Evolutionary conservation across 2,113 vertebrate genomes (phyloP).

Genomic region (Psittacara wagleri): DNA sequence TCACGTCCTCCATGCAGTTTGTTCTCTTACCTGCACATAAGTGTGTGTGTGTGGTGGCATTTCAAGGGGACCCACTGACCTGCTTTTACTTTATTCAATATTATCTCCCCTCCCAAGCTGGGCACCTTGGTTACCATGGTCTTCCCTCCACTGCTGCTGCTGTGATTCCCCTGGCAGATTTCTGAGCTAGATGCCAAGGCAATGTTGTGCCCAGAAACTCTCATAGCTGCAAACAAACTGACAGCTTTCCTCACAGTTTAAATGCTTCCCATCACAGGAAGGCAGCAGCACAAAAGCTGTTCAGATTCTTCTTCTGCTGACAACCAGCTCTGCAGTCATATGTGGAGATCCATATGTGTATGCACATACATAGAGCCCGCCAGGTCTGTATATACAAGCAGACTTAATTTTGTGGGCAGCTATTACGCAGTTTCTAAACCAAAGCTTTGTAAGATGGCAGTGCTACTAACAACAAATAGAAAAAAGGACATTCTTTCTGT

Average conservation of each 20-base stretch:
- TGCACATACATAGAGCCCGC: background rate
- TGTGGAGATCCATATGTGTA: too few species aligned
- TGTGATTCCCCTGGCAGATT: background rate
- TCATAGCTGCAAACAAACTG: background rate
- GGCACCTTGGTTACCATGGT: background rate
- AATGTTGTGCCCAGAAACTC: background rate
- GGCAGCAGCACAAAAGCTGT: background rate
- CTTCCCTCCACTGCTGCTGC: background rate
- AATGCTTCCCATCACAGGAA: background rate
- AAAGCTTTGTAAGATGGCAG: background rate
- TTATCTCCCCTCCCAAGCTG: background rate
- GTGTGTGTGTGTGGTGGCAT: background rate
- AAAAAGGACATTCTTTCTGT: background rate
- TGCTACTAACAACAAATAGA: background rate
- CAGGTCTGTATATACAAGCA: background rate
- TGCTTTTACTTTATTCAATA: background rate
- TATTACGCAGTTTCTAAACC: background rate
- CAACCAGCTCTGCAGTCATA: background rate
- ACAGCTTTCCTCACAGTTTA: background rate
- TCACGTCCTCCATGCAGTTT: background rate
- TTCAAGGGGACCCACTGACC: background rate
- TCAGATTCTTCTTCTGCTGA: background rate
- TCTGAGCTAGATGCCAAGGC: background rate
- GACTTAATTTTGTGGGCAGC: background rate
- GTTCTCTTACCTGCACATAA: background rate